A percentile compares a stretch with the other conserved stretches of the same genome.
Evolutionary conservation across 1,140 invertebrate genomes (phyloP).

Genomic region (Samia ricini): DNA sequence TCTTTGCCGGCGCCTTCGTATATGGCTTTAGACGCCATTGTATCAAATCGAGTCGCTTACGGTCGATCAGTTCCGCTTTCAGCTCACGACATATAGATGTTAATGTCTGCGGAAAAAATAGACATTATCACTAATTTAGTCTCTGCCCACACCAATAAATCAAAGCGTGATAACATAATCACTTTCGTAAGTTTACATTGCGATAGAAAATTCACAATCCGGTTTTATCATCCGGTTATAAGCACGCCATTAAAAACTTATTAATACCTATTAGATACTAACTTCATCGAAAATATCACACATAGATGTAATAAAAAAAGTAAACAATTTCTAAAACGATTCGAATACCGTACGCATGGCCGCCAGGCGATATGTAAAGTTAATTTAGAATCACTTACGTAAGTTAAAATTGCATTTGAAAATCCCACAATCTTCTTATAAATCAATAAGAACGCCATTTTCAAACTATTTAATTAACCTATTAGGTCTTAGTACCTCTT

Average conservation of each 20-base stretch:
- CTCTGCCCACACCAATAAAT: background rate
- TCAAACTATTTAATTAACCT: too few species aligned
- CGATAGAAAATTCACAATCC: background rate
- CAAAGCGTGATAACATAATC: background rate
- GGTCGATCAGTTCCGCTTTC: background rate
- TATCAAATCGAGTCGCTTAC: background rate
- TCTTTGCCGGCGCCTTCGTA: conserved; percentile 97
- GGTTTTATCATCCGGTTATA: background rate
- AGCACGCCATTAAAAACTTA: background rate
- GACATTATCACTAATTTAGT: background rate
- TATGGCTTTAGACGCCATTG: conserved; percentile 99
- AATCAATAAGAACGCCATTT: too few species aligned
- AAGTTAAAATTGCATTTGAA: too few species aligned
- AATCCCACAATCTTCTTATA: too few species aligned
- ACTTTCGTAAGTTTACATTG: background rate
- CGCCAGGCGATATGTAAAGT: too few species aligned
- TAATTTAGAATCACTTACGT: too few species aligned
- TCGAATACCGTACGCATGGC: too few species aligned
- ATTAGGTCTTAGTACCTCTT: too few species aligned
- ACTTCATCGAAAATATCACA: background rate
- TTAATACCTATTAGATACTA: background rate
- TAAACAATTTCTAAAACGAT: too few species aligned
- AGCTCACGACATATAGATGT: conserved; percentile 50
- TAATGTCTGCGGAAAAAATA: conserved; percentile 26
- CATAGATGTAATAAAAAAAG: background rate